Conservation (phyloP, 2,113 vertebrate genomes). For the Microcebus ravelobensis region DNA sequence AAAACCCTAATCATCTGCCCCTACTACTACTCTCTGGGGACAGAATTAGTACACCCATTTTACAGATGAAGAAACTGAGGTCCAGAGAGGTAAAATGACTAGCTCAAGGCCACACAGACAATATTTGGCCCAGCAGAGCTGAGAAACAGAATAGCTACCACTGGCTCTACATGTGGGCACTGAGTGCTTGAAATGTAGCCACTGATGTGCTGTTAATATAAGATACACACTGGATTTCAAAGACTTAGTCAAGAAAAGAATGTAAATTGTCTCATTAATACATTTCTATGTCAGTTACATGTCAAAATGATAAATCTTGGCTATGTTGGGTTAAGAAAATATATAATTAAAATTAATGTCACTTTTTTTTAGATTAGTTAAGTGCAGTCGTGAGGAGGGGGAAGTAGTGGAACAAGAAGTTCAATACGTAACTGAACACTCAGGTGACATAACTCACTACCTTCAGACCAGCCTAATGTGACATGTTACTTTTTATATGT, state of each 20-base stretch:
- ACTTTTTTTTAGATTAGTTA: not conserved
- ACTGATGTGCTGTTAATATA: not conserved
- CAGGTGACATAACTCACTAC: too few species aligned
- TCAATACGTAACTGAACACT: too few species aligned
- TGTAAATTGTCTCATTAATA: not conserved
- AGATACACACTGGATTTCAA: not conserved
- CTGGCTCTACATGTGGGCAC: too few species aligned
- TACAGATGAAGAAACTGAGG: not conserved
- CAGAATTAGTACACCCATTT: not conserved
- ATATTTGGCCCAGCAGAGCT: not conserved
- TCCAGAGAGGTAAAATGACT: not conserved
- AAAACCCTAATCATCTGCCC: not conserved
- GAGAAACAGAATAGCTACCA: not conserved
- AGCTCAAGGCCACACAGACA: not conserved
- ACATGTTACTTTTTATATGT: not conserved
- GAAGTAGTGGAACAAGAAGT: too few species aligned
- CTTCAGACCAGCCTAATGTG: not conserved
- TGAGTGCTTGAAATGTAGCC: not conserved
- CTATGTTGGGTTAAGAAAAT: not conserved
- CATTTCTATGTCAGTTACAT: not conserved
- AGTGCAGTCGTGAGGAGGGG: not conserved
- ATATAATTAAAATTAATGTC: slow-evolving; percentile 6
- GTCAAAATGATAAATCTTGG: not conserved
- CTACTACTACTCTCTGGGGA: not conserved
- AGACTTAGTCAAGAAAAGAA: not conserved